These are phyloP conservation scores for Rhamphomyia laevipes DNA, from an alignment of 2,888 invertebrate genomes.

Conservation along the genomic window DNA sequence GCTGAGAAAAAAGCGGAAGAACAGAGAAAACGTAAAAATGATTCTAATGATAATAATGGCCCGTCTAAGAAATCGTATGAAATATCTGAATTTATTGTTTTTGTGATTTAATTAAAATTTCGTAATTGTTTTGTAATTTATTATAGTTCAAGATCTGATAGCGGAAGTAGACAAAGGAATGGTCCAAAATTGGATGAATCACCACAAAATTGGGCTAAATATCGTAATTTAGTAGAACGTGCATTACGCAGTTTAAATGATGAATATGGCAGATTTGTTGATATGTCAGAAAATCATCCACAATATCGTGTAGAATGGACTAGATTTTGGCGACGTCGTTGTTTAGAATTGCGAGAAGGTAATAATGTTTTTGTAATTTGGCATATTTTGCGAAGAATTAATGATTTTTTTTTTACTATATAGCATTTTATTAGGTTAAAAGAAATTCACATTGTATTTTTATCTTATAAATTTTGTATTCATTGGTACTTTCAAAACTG, in stretches of 20 bases:
- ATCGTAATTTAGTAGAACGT: constrained; percentile 11
- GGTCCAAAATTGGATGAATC: constrained; percentile 2
- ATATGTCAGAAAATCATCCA: constrained; percentile 11
- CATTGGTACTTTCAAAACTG: too few relatives aligned
- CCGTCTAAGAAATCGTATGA: neutral
- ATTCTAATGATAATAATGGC: neutral
- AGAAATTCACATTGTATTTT: too few relatives aligned
- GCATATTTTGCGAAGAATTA: too few relatives aligned
- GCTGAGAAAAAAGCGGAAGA: neutral
- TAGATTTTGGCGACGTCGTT: constrained; percentile 10
- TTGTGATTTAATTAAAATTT: too few relatives aligned
- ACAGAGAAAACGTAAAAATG: neutral
- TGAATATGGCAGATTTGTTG: constrained; percentile 6
- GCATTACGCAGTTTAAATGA: constrained; percentile 10
- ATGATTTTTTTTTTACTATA: too few relatives aligned
- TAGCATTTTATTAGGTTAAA: too few relatives aligned
- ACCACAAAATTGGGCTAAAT: constrained; percentile 10
- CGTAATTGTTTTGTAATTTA: neutral
- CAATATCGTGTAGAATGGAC: constrained; percentile 13
- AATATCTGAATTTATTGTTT: too few relatives aligned
- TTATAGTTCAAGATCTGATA: neutral
- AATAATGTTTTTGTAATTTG: neutral
- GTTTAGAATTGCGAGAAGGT: constrained; percentile 11
- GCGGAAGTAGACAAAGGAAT: neutral
- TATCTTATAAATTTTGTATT: too few relatives aligned